These are phyloP conservation scores for Ellobium chinense DNA, from an alignment of 2,888 invertebrate species.

Conservation along the genomic window DNA sequence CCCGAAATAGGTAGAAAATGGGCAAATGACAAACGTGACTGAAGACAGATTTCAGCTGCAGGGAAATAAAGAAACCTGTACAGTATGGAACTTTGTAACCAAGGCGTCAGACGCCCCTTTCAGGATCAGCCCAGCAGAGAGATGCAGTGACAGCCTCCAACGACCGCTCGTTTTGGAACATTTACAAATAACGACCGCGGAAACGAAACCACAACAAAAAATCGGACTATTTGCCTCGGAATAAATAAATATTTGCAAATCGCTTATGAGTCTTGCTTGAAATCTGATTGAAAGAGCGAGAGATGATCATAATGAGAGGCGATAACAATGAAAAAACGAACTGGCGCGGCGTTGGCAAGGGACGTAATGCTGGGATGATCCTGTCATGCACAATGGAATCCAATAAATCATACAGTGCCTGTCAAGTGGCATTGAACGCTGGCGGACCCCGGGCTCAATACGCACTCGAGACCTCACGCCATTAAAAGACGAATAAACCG, in stretches of 20 bases:
- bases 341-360: not conserved
- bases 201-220: conserved; percentile 8
- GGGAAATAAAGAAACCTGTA: too few species aligned
- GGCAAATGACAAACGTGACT: too few species aligned
- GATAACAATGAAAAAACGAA: not conserved
- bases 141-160: conserved; percentile 5
- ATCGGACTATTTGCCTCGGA: conserved; percentile 17
- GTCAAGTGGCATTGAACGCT: not conserved
- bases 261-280: not conserved
- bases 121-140: too few species aligned
- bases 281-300: not conserved
- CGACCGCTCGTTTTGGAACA: not conserved
- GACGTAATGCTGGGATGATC: conserved; percentile 31
- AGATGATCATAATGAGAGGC: conserved; percentile 7
- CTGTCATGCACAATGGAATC: not conserved
- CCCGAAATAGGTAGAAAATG: too few species aligned
- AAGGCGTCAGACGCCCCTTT: too few species aligned
- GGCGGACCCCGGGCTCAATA: not conserved
- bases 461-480: conserved; percentile 15
- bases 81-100: too few species aligned
- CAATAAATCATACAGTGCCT: conserved; percentile 34
- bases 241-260: conserved; percentile 30
- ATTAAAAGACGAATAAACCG: conserved; percentile 12
- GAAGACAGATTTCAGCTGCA: too few species aligned
- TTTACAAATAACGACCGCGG: conserved; percentile 1